Base-by-base conservation (phyloP, 2,113 vertebrate genomes). In the Podarcis raffonei region DNA sequence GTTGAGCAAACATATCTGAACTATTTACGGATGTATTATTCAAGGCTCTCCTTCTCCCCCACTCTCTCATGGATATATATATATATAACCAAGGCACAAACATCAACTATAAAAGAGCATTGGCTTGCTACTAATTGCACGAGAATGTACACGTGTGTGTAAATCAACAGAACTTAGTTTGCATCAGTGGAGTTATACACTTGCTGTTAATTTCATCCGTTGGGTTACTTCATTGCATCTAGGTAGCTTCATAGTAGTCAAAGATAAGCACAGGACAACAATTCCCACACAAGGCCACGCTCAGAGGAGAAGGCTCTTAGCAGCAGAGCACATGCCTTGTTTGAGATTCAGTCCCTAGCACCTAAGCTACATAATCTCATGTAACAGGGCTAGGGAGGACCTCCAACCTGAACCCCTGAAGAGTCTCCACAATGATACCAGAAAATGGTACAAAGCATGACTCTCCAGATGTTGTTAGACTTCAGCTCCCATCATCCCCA, bases 151-250 rank as follows among this genome's bases (percentile, higher is more conserved):
- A 72, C 48, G 20, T 76, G 87, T 81, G 48, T 59, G 39, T 83
- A 53, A 77, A 88, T 83, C 37, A 68, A 88, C 71, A 66, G 22
- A 83, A 83, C 59, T 69, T 62, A 79, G 77, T 79, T 87, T 83
- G 59, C 22, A 30, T 88, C 59, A 76, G 15, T 68, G 81, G 39
- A 48, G 13, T 66, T 88, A 42, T 20, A 62, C 7, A 57, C 37
- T 8, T n/a, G 13, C 25, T 65, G 35, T 37, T 66, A 57, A 76
- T 82, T 62, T 22, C 35, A 42, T 15, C 1, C 0, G 53, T 8
- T 27, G 53, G 35, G 32, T 80, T 59, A 53, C 77, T 20, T n/a
- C 66, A 62, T 0, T 82, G 27, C 20, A 72, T 23, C 4, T 57
- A 72, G 32, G 77, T 37, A 71, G 30, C 35, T 5, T 74, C 78